Evolutionary conservation across 2,113 vertebrate species (phyloP).

Genomic region (Callospermophilus lateralis): DNA sequence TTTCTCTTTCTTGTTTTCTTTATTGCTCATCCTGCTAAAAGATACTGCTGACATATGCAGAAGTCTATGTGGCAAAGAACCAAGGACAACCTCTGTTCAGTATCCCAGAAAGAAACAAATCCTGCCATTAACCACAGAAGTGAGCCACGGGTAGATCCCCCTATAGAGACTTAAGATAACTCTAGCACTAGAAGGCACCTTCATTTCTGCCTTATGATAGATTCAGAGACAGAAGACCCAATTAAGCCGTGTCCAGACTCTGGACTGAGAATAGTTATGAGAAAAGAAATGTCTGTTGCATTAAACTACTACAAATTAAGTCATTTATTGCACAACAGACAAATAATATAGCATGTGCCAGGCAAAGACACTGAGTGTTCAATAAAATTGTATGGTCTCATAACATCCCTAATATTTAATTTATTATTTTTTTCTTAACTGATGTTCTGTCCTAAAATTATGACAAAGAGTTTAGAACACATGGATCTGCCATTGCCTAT

Average conservation of each 20-base stretch:
- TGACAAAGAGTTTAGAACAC: neutral
- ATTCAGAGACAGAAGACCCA: neutral
- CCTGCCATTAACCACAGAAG: neutral
- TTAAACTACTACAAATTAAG: neutral
- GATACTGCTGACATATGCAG: neutral
- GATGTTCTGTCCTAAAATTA: neutral
- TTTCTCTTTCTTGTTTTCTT: neutral
- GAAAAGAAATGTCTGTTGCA: neutral
- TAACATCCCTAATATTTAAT: neutral
- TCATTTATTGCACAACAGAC: neutral
- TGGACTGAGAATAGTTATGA: neutral
- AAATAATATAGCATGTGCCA: neutral
- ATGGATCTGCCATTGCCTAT: neutral
- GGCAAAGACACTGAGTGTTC: neutral
- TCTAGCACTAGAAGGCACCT: neutral
- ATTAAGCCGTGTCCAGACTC: neutral
- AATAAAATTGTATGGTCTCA: neutral
- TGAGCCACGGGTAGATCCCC: neutral
- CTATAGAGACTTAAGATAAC: neutral
- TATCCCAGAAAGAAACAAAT: neutral
- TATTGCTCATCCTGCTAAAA: neutral
- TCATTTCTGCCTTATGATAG: neutral
- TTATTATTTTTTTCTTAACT: neutral
- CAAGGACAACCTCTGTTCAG: neutral
- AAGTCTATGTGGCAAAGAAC: neutral